Percentiles rank a stretch among this genome's conserved stretches.
These are phyloP conservation scores for Stigmatopora nigra DNA, from an alignment of 2,113 vertebrate genomes.

Conservation along the genomic window DNA sequence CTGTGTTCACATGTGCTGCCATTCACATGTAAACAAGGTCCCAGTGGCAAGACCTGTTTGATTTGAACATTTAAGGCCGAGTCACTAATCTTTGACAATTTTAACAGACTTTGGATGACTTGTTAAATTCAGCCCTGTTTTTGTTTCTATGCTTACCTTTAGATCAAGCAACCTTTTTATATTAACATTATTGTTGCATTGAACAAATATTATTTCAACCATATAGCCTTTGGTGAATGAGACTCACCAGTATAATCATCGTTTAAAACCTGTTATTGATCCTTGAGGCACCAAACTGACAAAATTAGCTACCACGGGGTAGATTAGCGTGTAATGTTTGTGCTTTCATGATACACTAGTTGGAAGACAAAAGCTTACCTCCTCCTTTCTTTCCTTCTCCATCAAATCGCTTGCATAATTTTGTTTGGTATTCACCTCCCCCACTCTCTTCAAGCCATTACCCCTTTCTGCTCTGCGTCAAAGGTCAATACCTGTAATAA, in stretches of 20 bases:
- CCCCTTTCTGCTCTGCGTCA: slow-evolving; percentile 12
- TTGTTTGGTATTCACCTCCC: slow-evolving; percentile 11
- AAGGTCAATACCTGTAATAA: slow-evolving; percentile 15
- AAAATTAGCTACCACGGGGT: background rate
- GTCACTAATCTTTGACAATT: background rate
- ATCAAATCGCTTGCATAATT: background rate
- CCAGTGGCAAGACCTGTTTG: background rate
- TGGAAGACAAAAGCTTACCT: slow-evolving; percentile 8
- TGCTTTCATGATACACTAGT: slow-evolving; percentile 17
- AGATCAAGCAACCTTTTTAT: no score
- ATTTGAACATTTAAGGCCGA: background rate
- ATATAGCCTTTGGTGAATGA: background rate
- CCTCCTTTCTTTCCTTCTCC: slow-evolving; percentile 18
- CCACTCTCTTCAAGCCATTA: slow-evolving; percentile 14
- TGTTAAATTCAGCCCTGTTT: background rate
- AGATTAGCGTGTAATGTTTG: background rate
- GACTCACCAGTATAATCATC: background rate
- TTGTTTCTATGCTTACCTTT: background rate
- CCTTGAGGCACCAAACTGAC: background rate
- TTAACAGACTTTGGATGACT: background rate
- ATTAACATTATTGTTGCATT: background rate
- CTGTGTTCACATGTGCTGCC: slow-evolving; percentile 18
- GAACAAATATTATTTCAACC: background rate
- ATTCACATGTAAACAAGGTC: slow-evolving; percentile 40
- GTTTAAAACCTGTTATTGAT: background rate